These are phyloP conservation scores for Xiphophorus birchmanni DNA, from an alignment of 2,797 vertebrate genomes.

Conservation along the genomic window DNA sequence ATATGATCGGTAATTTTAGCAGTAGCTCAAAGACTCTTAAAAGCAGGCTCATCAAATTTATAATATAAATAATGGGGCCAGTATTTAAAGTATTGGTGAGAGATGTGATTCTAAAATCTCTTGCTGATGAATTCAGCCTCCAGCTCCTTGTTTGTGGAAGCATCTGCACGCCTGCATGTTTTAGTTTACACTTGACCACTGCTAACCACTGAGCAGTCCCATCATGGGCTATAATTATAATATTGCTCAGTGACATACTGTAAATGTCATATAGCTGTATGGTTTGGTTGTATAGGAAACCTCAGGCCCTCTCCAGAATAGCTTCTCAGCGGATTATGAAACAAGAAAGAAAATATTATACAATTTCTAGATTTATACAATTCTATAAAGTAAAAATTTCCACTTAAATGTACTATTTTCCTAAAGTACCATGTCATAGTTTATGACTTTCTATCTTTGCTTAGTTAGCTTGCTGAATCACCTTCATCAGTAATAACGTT, in stretches of 20 bases:
- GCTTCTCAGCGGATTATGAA: constrained; percentile 18
- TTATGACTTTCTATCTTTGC: not conserved
- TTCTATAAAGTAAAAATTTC: constrained; percentile 19
- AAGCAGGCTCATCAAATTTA: not conserved
- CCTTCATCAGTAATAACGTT: not conserved
- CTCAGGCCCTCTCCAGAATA: not conserved
- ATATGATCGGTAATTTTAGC: not conserved
- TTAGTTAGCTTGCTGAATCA: not conserved
- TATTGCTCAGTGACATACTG: constrained; percentile 38
- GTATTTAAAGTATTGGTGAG: not conserved
- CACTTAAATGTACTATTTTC: not conserved
- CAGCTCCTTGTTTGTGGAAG: not conserved
- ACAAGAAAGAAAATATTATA: not conserved
- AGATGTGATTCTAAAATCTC: not conserved
- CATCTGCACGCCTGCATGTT: not conserved
- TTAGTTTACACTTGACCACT: not conserved
- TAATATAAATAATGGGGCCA: not conserved
- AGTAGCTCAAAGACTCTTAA: not conserved
- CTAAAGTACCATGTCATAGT: not conserved
- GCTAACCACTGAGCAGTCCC: not conserved
- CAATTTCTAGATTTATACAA: constrained; percentile 20
- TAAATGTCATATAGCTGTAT: constrained; percentile 4
- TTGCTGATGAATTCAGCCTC: not conserved
- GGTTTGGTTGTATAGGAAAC: not conserved
- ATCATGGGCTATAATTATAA: constrained; percentile 24